These are phyloP conservation scores for Cryptops parisi DNA, from an alignment of 2,888 invertebrate species.

Conservation along the genomic window DNA sequence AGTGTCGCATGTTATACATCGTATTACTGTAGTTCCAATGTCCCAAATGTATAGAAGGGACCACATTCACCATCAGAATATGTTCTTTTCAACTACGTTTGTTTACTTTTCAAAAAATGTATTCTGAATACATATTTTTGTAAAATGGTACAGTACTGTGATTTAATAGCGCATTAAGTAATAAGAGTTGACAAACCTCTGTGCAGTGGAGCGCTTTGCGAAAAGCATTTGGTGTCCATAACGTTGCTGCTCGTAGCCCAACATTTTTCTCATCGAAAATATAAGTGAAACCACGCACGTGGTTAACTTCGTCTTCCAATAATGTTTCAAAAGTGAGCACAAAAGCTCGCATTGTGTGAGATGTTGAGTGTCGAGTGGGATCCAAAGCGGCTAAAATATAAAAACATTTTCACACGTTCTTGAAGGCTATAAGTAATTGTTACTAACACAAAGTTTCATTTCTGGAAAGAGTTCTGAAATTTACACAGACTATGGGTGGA, in stretches of 20 bases:
- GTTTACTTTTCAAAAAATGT: too few relatives aligned
- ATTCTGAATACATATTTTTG: too few relatives aligned
- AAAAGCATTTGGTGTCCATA: conserved; percentile 56
- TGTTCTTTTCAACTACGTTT: too few relatives aligned
- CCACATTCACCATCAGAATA: too few relatives aligned
- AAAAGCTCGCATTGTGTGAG: conserved; percentile 62
- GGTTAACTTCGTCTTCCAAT: conserved; percentile 66
- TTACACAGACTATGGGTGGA: too few relatives aligned
- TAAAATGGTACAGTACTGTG: background rate
- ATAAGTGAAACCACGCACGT: conserved; percentile 62
- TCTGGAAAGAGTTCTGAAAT: too few relatives aligned
- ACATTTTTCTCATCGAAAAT: conserved; percentile 55
- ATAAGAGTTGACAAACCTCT: conserved; percentile 18
- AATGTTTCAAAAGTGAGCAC: conserved; percentile 60
- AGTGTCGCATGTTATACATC: too few relatives aligned
- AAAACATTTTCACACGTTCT: too few relatives aligned
- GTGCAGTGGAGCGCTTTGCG: conserved; percentile 22
- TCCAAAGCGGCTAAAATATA: conserved; percentile 38
- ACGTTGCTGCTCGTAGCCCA: conserved; percentile 55
- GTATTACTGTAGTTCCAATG: too few relatives aligned
- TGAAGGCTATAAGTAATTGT: conserved; percentile 30
- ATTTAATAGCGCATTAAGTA: background rate
- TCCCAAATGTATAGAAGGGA: too few relatives aligned
- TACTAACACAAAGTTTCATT: too few relatives aligned
- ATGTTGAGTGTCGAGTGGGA: conserved; percentile 57